A percentile compares a stretch with the other conserved stretches of the same genome.
phyloP scores from a whole-genome alignment of 2,888 invertebrate genomes.

The Scaptomyza caliginosa region DNA sequence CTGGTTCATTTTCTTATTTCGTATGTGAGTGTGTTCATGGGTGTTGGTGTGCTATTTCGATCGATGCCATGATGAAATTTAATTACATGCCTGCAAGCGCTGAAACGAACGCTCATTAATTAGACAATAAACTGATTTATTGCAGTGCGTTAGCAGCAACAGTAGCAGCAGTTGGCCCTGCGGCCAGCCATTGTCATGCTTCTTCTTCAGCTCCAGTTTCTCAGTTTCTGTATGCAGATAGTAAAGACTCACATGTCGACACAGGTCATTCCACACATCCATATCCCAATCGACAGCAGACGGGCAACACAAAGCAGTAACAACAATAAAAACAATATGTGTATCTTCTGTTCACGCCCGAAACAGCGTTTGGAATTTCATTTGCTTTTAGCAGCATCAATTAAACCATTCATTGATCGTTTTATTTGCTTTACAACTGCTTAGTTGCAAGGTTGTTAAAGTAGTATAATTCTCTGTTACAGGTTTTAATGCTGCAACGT shows the following conservation, averaged over 20 bases:
- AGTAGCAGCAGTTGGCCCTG: conserved; percentile 3
- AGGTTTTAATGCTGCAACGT: too few species aligned
- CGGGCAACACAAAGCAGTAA: neutral
- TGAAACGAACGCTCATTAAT: conserved; percentile 50
- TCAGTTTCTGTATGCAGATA: neutral
- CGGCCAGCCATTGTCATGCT: neutral
- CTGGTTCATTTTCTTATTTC: neutral
- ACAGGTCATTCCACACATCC: conserved; percentile 15
- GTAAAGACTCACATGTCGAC: conserved; percentile 8
- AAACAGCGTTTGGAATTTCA: neutral
- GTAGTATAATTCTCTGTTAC: too few species aligned
- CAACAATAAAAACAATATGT: neutral
- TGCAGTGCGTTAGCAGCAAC: conserved; percentile 17
- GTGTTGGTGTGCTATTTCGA: neutral
- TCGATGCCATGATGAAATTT: conserved; percentile 28
- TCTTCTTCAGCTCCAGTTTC: neutral
- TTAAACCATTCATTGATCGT: too few species aligned
- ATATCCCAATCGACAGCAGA: conserved; percentile 16
- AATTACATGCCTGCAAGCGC: conserved; percentile 30
- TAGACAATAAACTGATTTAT: conserved; percentile 64
- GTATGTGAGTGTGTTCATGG: neutral
- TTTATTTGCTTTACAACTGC: too few species aligned
- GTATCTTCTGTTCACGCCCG: neutral
- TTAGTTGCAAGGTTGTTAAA: too few species aligned
- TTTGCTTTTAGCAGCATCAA: neutral